phyloP scores from a whole-genome alignment of 1,140 invertebrate species.

The Euura lappo region DNA sequence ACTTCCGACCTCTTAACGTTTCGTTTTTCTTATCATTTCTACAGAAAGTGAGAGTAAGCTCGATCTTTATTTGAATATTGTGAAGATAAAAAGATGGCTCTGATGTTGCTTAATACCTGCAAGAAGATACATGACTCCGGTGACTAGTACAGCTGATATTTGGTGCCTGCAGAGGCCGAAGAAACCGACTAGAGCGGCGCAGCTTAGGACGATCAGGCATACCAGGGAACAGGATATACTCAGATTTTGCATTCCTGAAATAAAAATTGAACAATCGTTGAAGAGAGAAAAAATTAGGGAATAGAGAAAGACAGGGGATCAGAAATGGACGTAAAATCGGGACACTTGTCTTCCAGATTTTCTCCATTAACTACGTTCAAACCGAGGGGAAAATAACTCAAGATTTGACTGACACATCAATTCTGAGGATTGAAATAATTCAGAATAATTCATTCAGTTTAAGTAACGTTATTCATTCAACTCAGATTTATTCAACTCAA shows the following conservation, averaged over 20 bases:
- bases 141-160: constrained; percentile 87
- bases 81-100: too few species aligned
- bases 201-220: constrained; percentile 83
- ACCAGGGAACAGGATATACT: constrained; percentile 91
- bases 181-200: constrained; percentile 80
- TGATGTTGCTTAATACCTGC: constrained; percentile 67
- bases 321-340: background rate
- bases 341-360: background rate
- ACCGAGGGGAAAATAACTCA: too few species aligned
- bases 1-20: background rate
- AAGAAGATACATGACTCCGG: constrained; percentile 89
- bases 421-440: too few species aligned
- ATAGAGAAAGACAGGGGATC: background rate
- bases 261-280: constrained; percentile 11
- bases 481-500: too few species aligned
- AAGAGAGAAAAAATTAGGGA: background rate
- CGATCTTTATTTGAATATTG: too few species aligned
- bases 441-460: too few species aligned
- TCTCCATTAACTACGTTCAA: too few species aligned
- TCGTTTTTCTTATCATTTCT: too few species aligned
- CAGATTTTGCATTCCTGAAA: constrained; percentile 89
- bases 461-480: too few species aligned
- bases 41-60: too few species aligned
- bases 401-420: too few species aligned
- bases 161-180: constrained; percentile 87